These are phyloP conservation scores for Electrophaes corylata DNA, from an alignment of 2,888 invertebrate genomes.

Conservation along the genomic window DNA sequence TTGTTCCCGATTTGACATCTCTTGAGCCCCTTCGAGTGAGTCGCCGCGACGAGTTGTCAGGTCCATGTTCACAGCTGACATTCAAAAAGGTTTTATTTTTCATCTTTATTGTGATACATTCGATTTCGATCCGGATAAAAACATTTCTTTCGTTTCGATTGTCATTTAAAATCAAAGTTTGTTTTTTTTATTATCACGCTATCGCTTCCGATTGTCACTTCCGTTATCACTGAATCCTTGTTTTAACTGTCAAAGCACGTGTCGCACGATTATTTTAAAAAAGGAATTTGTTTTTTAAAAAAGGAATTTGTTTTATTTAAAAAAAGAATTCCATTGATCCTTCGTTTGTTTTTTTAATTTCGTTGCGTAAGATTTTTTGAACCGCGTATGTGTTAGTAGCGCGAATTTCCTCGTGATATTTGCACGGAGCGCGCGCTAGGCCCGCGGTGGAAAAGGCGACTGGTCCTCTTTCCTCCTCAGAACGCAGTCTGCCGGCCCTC, in stretches of 20 bases:
- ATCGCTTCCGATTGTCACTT: conserved; percentile 29
- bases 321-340: conserved; percentile 1
- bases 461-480: conserved; percentile 74
- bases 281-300: neutral
- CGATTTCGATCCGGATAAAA: conserved; percentile 41
- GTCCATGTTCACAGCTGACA: conserved; percentile 68
- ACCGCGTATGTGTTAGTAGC: conserved; percentile 35
- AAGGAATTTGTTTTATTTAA: neutral
- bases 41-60: conserved; percentile 77
- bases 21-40: conserved; percentile 53
- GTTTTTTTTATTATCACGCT: neutral
- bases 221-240: conserved; percentile 37
- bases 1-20: conserved; percentile 39
- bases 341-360: conserved; percentile 19
- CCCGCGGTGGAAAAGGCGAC: conserved; percentile 73
- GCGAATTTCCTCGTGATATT: conserved; percentile 56
- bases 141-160: conserved; percentile 17
- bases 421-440: conserved; percentile 70
- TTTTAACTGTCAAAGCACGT: conserved; percentile 7
- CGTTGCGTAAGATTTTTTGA: neutral
- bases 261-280: conserved; percentile 3
- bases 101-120: conserved; percentile 30
- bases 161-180: neutral
- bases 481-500: conserved; percentile 65
- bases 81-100: conserved; percentile 29